Evolutionary conservation across 2,797 vertebrate species (phyloP), one percentile per base, ranked within the genome.

Genomic region (Poecile montanus): DNA sequence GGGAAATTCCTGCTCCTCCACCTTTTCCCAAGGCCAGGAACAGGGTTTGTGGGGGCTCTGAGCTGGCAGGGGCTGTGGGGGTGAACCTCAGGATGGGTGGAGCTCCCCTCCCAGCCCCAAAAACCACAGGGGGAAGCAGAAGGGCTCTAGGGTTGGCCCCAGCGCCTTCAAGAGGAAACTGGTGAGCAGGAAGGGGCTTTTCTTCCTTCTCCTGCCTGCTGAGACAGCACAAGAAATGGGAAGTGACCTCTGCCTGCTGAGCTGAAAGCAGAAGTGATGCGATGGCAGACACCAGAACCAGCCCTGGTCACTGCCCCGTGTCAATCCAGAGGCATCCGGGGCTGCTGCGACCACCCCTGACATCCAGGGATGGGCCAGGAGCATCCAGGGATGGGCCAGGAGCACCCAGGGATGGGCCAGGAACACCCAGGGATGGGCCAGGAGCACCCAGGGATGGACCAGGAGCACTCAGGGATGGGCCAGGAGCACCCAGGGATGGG

Each of bases 211-310:
- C 62, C 81, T 93, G 81, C 71, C 76, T 36, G 78, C 67, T 81
- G 92, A 81, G 74, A 2, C 11, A 13, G 53, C n/a, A 7, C 8
- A 30, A 87, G 58, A 29, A 8, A 26, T 25, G 87, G 93, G 91
- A 92, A 93, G 87, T 93, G 93, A 87, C 67, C 85, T 65, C 85
- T 47, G 62, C 45, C 77, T 23, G 36, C 62, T 3, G 45, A 4
- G 67, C 87, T 73, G 16, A 89, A 94, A 93, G 3, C 2, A 93
- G 93, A 87, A 91, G 93, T 53, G 88, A 65, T 75, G 88, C 53
- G 13, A 2, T 45, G 90, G 36, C 88, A 40, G 78, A 7, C 5
- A 8, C 8, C 66, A 40, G 60, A 27, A 15, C 11, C 4, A 1
- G 11, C 44, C 38, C 68, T 14, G 1, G 10, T 19, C 27, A 16